These are phyloP conservation scores for Acomys russatus DNA, from an alignment of 2,797 vertebrate genomes.

Conservation along the genomic window DNA sequence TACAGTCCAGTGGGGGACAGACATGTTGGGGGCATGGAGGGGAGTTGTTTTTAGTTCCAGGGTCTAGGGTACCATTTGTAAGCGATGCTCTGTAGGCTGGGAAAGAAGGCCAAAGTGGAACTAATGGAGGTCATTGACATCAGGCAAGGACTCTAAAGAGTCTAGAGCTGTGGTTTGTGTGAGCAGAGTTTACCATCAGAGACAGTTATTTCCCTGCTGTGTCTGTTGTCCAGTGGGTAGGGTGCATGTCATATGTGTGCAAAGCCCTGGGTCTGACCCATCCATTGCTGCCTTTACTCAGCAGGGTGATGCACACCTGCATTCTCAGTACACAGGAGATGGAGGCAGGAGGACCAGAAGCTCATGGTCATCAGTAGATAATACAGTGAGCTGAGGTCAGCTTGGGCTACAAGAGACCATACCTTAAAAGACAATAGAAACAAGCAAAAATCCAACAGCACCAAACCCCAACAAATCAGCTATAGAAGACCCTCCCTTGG, in stretches of 20 bases:
- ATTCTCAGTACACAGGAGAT: not conserved
- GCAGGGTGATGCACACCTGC: not conserved
- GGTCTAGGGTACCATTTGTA: not conserved
- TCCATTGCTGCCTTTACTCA: not conserved
- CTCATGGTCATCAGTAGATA: not conserved
- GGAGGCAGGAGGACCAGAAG: not conserved
- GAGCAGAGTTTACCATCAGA: not conserved
- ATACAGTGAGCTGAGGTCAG: not conserved
- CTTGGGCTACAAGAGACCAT: not conserved
- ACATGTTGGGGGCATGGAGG: too few species aligned
- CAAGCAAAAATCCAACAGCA: not conserved
- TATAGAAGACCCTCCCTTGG: not conserved
- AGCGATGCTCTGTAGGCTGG: not conserved
- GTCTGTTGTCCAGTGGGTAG: not conserved
- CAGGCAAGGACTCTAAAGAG: not conserved
- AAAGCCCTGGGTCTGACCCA: not conserved
- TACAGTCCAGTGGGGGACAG: not conserved
- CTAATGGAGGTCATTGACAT: not conserved
- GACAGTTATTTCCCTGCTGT: not conserved
- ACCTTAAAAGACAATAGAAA: not conserved
- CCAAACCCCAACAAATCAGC: not conserved
- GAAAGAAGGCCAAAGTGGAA: not conserved
- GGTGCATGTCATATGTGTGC: not conserved
- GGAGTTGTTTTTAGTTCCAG: not conserved
- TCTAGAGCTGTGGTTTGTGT: not conserved